phyloP scores from a whole-genome alignment of 2,113 vertebrate genomes.

The Gila orcuttii region DNA sequence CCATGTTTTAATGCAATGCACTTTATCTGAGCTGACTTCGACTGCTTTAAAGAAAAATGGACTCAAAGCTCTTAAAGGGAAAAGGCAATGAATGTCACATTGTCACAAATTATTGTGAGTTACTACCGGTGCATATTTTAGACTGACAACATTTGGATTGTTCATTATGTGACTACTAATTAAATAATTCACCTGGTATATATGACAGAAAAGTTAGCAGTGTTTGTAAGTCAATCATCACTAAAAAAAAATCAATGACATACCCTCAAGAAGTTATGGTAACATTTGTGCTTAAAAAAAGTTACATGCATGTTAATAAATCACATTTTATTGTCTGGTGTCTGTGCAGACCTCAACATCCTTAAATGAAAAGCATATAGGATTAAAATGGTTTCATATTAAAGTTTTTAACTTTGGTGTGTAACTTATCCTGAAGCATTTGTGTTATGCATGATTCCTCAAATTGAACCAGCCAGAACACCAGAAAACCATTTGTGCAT shows the following conservation, averaged over 20 bases:
- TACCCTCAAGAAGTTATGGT: no score
- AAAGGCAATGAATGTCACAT: not conserved
- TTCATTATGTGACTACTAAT: not conserved
- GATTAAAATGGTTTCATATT: no score
- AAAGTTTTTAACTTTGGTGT: no score
- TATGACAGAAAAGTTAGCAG: not conserved
- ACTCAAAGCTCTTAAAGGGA: not conserved
- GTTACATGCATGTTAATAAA: no score
- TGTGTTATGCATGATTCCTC: not conserved
- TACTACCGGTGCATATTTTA: not conserved
- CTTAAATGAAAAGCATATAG: no score
- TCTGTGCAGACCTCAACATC: no score
- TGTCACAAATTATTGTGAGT: not conserved
- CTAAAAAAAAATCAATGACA: no score
- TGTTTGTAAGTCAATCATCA: not conserved
- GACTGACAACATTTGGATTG: not conserved
- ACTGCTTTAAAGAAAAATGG: not conserved
- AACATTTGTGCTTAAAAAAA: no score
- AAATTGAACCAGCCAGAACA: not conserved
- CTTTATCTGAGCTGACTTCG: not conserved
- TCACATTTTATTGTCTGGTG: no score
- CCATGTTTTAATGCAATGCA: not conserved
- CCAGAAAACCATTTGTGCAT: not conserved
- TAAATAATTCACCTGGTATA: not conserved
- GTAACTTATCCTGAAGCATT: no score